These are phyloP conservation scores for Diorhabda elongata DNA, from an alignment of 1,140 invertebrate genomes.

Conservation along the genomic window DNA sequence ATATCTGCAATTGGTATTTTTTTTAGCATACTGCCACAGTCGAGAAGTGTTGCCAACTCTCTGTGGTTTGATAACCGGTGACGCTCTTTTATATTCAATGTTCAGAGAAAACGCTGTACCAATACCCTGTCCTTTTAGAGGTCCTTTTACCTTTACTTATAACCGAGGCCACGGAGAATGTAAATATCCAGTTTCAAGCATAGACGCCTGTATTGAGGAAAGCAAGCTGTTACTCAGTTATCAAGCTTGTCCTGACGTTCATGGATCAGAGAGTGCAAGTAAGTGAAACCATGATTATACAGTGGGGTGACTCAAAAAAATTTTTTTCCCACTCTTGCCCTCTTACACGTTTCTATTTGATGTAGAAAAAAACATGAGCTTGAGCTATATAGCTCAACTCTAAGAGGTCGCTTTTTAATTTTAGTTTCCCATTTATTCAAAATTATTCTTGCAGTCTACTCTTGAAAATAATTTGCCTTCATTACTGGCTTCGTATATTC, in stretches of 20 bases:
- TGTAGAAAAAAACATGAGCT: too few relatives aligned
- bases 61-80: conserved; percentile 81
- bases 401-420: too few relatives aligned
- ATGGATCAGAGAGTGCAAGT: conserved; percentile 79
- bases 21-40: conserved; percentile 75
- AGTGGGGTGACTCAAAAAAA: too few relatives aligned
- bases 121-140: conserved; percentile 78
- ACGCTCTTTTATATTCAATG: conserved; percentile 82
- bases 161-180: conserved; percentile 82
- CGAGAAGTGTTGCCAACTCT: conserved; percentile 70
- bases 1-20: neutral
- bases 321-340: too few relatives aligned
- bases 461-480: too few relatives aligned
- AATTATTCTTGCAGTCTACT: too few relatives aligned
- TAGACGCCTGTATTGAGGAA: conserved; percentile 86
- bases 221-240: conserved; percentile 80
- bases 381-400: too few relatives aligned
- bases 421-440: too few relatives aligned
- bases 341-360: too few relatives aligned
- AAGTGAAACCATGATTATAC: conserved; percentile 30
- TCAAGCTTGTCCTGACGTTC: conserved; percentile 87
- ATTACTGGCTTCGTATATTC: too few relatives aligned
- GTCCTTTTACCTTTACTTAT: conserved; percentile 80
- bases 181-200: conserved; percentile 73
- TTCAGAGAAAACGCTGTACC: conserved; percentile 71